These are phyloP conservation scores for Blera fallax DNA, from an alignment of 2,888 invertebrate genomes.

Conservation along the genomic window DNA sequence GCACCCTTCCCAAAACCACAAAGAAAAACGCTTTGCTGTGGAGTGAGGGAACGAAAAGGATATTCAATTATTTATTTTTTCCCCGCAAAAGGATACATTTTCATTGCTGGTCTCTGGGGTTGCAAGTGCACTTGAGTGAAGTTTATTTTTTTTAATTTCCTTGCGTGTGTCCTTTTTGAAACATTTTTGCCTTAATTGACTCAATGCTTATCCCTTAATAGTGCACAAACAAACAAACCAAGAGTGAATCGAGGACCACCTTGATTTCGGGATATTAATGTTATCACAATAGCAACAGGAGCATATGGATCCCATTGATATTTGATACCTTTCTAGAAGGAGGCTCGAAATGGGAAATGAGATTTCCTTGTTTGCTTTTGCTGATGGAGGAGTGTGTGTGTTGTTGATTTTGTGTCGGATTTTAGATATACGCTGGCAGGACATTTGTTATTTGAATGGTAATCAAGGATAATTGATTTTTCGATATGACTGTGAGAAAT, in stretches of 20 bases:
- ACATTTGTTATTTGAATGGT: conserved; percentile 42
- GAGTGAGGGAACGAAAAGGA: conserved; percentile 25
- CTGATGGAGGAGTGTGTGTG: conserved; percentile 25
- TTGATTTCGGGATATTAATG: conserved; percentile 65
- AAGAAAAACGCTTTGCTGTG: conserved; percentile 27
- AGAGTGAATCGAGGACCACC: conserved; percentile 64
- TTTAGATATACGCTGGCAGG: conserved; percentile 29
- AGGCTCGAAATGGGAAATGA: conserved; percentile 21
- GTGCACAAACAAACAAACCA: conserved; percentile 59
- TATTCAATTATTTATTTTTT: conserved; percentile 45
- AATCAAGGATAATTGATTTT: conserved; percentile 34
- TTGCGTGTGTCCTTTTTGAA: conserved; percentile 66
- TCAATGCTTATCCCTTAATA: conserved; percentile 71
- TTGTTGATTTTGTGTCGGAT: conserved; percentile 58
- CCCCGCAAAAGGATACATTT: conserved; percentile 58
- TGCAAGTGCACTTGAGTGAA: conserved; percentile 68
- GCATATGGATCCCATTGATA: conserved; percentile 69
- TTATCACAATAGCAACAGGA: conserved; percentile 44
- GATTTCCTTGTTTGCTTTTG: conserved; percentile 44
- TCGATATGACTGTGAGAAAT: conserved; percentile 9
- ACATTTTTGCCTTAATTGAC: conserved; percentile 71
- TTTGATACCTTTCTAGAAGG: conserved; percentile 58
- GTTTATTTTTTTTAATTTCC: conserved; percentile 24
- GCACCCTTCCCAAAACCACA: conserved; percentile 29
- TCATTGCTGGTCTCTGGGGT: conserved; percentile 32